A percentile compares a stretch with the other conserved stretches of the same genome.
Conservation (phyloP, 2,888 invertebrate species). For the Hirtodrosophila confusa region DNA sequence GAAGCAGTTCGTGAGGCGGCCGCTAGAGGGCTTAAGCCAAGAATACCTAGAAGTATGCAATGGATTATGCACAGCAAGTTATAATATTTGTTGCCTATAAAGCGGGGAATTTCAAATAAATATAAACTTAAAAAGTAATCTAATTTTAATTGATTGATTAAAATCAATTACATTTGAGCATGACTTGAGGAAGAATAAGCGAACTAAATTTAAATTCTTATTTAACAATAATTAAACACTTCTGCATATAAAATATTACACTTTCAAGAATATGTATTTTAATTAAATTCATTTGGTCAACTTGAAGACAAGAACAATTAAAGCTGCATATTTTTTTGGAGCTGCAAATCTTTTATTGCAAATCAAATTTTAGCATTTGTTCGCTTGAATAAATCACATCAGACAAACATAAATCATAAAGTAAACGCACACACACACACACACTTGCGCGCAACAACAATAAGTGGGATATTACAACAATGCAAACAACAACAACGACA, state of each 20-base stretch:
- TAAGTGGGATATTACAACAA: constrained; percentile 39
- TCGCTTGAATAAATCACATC: constrained; percentile 81
- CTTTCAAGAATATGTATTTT: too few relatives aligned
- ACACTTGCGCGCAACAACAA: constrained; percentile 34
- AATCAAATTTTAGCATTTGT: constrained; percentile 75
- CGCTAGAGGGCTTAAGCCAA: constrained; percentile 26
- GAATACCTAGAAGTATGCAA: constrained; percentile 44
- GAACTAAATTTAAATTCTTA: too few relatives aligned
- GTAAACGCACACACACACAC: constrained; percentile 47
- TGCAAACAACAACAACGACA: constrained; percentile 34
- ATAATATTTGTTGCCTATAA: neutral
- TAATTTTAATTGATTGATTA: neutral
- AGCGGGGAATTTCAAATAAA: neutral
- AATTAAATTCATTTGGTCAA: neutral
- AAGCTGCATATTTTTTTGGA: constrained; percentile 29
- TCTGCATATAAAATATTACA: too few relatives aligned
- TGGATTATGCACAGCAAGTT: rapidly evolving
- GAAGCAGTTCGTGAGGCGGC: constrained; percentile 6
- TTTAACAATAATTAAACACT: too few relatives aligned
- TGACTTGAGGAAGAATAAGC: too few relatives aligned
- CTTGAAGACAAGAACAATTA: constrained; percentile 35
- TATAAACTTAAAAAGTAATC: too few relatives aligned
- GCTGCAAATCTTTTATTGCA: constrained; percentile 61
- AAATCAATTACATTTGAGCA: too few relatives aligned
- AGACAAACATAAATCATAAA: constrained; percentile 81